Evolutionary conservation across 2,113 vertebrate species (phyloP).

Genomic region (Ornithorhynchus anatinus): DNA sequence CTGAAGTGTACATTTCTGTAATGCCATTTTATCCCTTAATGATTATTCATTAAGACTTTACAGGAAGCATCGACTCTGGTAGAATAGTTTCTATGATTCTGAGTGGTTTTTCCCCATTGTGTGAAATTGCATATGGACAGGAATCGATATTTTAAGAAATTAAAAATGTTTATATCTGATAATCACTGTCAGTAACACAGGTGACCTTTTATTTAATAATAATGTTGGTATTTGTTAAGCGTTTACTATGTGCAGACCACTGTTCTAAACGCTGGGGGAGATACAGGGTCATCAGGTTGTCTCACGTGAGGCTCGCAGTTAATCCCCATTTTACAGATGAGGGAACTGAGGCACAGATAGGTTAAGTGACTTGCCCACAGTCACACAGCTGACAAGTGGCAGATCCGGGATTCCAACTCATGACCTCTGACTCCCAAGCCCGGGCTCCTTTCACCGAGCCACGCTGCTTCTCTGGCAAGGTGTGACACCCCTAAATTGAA

Average conservation of each 20-base stretch:
- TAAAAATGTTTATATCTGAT: constrained; percentile 36
- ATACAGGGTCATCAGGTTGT: background rate
- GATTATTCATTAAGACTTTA: constrained; percentile 4
- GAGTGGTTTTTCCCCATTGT: constrained; percentile 42
- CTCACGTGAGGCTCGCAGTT: constrained; percentile 6
- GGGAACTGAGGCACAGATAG: constrained; percentile 25
- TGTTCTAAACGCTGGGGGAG: constrained; percentile 2
- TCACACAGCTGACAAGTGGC: too few relatives aligned
- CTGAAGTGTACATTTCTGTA: background rate
- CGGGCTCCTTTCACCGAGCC: too few relatives aligned
- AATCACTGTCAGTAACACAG: constrained; percentile 28
- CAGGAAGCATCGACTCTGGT: constrained; percentile 5
- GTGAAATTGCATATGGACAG: constrained; percentile 10
- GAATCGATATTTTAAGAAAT: constrained; percentile 22
- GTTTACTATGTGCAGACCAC: background rate
- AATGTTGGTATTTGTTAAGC: constrained; percentile 22
- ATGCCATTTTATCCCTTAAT: constrained; percentile 21
- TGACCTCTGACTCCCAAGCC: too few relatives aligned
- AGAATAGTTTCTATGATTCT: background rate
- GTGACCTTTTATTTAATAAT: constrained; percentile 14
- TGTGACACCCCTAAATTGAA: too few relatives aligned
- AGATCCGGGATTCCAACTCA: too few relatives aligned
- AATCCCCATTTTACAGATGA: background rate
- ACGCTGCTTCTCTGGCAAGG: too few relatives aligned
- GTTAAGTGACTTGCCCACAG: too few relatives aligned